Evolutionary conservation across 2,888 invertebrate species (phyloP).

Genomic region (Coremacera marginata): DNA sequence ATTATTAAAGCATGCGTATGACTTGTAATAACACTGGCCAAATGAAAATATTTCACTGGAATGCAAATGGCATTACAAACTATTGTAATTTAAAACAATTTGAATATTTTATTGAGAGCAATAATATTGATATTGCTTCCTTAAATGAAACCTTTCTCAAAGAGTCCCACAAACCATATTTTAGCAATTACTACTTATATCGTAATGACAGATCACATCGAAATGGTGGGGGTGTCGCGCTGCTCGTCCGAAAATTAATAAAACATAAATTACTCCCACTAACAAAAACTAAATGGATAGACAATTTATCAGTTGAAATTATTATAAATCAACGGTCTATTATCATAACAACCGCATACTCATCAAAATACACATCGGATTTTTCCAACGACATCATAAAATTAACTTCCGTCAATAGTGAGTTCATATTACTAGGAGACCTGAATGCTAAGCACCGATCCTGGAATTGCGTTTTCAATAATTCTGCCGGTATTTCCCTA

Average conservation of each 20-base stretch:
- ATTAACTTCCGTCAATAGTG: too few relatives aligned
- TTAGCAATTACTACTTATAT: background rate
- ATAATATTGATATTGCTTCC: constrained; percentile 11
- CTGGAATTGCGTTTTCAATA: background rate
- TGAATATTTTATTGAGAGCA: constrained; percentile 9
- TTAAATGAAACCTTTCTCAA: background rate
- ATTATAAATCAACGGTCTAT: background rate
- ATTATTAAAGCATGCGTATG: background rate
- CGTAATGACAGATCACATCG: background rate
- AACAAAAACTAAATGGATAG: background rate
- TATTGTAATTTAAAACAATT: constrained; percentile 23
- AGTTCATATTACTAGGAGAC: too few relatives aligned
- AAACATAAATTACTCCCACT: constrained; percentile 3
- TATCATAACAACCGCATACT: background rate
- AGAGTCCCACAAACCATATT: background rate
- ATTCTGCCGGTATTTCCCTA: background rate
- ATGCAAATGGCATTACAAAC: constrained; percentile 31
- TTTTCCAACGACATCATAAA: background rate
- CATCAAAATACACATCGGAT: background rate
- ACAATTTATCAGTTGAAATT: background rate
- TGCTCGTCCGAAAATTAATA: background rate
- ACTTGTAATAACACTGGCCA: background rate
- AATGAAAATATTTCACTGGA: constrained; percentile 29
- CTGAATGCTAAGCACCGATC: background rate
- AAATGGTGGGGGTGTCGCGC: background rate